These are phyloP conservation scores for Auanema sp. DNA, from an alignment of 2,888 invertebrate genomes.

Conservation along the genomic window DNA sequence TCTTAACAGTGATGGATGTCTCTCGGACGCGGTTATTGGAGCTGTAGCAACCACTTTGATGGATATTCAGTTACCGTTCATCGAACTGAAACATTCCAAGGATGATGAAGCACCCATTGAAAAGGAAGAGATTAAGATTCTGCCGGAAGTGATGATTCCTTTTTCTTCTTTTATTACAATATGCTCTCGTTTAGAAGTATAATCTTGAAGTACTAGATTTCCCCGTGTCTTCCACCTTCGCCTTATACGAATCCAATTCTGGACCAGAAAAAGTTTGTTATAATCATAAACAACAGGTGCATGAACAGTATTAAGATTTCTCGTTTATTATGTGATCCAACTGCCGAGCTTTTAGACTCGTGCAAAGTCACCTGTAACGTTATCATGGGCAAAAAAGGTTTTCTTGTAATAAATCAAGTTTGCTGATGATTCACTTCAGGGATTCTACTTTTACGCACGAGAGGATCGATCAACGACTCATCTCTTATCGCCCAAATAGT, in stretches of 20 bases:
- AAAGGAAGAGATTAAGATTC: constrained; percentile 30
- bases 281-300: not conserved
- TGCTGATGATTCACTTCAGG: constrained; percentile 1
- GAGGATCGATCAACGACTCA: not conserved
- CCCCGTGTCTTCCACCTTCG: constrained; percentile 18
- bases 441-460: not conserved
- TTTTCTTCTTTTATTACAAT: not conserved
- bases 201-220: constrained; percentile 2
- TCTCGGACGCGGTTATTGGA: constrained; percentile 20
- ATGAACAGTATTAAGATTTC: constrained; percentile 7
- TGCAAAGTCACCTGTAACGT: constrained; percentile 13
- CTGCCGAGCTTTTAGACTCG: constrained; percentile 3
- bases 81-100: constrained; percentile 24
- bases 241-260: constrained; percentile 9
- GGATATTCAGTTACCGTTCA: constrained; percentile 26
- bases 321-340: constrained; percentile 15
- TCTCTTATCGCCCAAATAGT: not conserved
- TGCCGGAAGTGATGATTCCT: constrained; percentile 5
- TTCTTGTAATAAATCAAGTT: not conserved
- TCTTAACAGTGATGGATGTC: constrained; percentile 9
- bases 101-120: constrained; percentile 36
- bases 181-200: constrained; percentile 10
- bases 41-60: constrained; percentile 26
- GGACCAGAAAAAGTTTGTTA: constrained; percentile 1
- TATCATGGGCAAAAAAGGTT: constrained; percentile 15